phyloP scores from a whole-genome alignment of 92 coral and sea anemone species.

The Palythoa caribaeorum region DNA sequence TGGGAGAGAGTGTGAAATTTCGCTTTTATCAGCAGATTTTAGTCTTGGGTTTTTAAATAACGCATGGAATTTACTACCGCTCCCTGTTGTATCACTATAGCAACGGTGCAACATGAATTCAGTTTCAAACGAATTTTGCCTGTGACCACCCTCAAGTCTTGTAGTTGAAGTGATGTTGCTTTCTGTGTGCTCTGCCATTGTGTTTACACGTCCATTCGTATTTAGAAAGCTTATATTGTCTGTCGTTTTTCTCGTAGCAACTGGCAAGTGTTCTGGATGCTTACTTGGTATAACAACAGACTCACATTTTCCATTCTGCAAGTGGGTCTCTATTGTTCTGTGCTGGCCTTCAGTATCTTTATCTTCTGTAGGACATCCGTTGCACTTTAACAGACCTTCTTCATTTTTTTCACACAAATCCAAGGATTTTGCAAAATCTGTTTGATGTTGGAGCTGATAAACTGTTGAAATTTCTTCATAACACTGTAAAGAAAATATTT shows the following conservation, averaged over 20 bases:
- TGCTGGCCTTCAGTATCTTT: neutral
- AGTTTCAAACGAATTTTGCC: neutral
- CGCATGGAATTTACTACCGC: neutral
- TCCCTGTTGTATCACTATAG: slow-evolving; percentile 2
- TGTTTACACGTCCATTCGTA: neutral
- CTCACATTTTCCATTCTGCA: neutral
- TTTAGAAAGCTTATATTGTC: neutral
- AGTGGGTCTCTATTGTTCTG: neutral
- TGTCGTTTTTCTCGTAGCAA: neutral
- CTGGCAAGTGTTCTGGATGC: neutral
- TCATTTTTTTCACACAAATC: neutral
- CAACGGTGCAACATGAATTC: neutral
- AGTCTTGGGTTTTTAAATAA: neutral
- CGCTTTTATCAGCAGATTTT: neutral
- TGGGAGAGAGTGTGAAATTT: slow-evolving; percentile 1
- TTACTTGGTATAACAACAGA: neutral
- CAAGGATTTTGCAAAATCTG: neutral
- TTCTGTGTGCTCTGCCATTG: neutral
- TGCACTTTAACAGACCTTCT: neutral
- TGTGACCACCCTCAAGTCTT: neutral
- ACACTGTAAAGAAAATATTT: neutral
- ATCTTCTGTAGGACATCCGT: neutral
- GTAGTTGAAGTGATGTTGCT: neutral
- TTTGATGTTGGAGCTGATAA: neutral
- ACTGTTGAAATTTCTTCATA: neutral